phyloP scores from a whole-genome alignment of 1,140 invertebrate species.

The Nylanderia fulva region DNA sequence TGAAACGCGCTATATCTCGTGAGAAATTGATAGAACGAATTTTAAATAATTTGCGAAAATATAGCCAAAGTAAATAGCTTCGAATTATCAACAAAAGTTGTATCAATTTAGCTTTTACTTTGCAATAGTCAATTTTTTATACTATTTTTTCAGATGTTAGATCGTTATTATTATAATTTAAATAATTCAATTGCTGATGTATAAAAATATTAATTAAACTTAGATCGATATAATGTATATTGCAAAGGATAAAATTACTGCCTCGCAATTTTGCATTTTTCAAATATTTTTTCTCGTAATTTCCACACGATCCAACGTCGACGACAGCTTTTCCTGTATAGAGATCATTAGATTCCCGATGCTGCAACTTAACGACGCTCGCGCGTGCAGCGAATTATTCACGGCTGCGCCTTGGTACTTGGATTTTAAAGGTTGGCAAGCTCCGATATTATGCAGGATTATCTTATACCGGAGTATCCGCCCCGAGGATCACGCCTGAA shows the following conservation, averaged over 20 bases:
- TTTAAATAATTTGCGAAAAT: not conserved
- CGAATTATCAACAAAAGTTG: not conserved
- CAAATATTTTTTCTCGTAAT: not conserved
- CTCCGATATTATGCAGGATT: slow-evolving; percentile 60
- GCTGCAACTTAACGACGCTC: slow-evolving; percentile 54
- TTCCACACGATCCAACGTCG: not conserved
- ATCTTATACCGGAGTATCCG: slow-evolving; percentile 17
- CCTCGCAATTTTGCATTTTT: too few species aligned
- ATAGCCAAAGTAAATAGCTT: not conserved
- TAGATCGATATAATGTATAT: not conserved
- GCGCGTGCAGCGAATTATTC: slow-evolving; percentile 49
- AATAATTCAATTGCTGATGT: not conserved
- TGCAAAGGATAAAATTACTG: not conserved
- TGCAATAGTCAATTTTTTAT: not conserved
- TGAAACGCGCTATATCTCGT: not conserved
- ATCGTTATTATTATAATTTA: not conserved
- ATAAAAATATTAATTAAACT: not conserved
- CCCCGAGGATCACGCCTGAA: slow-evolving; percentile 46
- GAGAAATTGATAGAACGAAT: not conserved
- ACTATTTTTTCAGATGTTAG: not conserved
- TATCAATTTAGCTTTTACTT: not conserved
- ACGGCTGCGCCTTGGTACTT: slow-evolving; percentile 23
- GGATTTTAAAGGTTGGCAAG: slow-evolving; percentile 58
- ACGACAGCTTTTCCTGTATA: slow-evolving; percentile 24
- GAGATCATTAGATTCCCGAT: slow-evolving; percentile 59